Evolutionary conservation across 2,888 invertebrate species (phyloP).

Genomic region (Clepsis dumicolana): DNA sequence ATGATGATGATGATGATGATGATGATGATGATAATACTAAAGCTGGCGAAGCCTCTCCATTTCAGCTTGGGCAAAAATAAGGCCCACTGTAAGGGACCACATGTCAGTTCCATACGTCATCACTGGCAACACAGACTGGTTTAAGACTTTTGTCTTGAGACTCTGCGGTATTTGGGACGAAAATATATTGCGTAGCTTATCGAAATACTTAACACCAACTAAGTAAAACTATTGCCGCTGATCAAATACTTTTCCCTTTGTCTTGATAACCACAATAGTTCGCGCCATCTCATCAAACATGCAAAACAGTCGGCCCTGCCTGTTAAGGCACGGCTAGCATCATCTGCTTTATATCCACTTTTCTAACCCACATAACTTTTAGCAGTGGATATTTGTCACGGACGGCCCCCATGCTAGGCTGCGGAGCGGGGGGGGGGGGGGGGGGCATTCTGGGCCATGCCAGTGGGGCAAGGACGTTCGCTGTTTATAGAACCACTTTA

Average conservation of each 20-base stretch:
- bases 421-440: too few species aligned
- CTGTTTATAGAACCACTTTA: conserved; percentile 8
- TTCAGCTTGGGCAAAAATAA: too few species aligned
- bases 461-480: conserved; percentile 29
- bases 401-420: conserved; percentile 14
- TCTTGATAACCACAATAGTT: not conserved
- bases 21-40: too few species aligned
- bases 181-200: too few species aligned
- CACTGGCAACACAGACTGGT: too few species aligned
- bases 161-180: too few species aligned
- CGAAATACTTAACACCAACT: too few species aligned
- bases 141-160: too few species aligned
- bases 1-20: too few species aligned
- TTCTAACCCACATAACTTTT: not conserved
- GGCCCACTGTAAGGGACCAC: too few species aligned
- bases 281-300: conserved; percentile 29
- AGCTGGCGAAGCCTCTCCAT: too few species aligned
- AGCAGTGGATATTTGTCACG: not conserved
- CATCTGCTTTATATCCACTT: not conserved
- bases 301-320: not conserved
- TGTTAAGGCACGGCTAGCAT: conserved; percentile 16
- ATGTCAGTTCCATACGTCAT: too few species aligned
- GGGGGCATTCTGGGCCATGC: conserved; percentile 12
- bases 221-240: not conserved
- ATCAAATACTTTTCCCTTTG: not conserved